Evolutionary conservation across 2,888 invertebrate species (phyloP).

Genomic region (Archaeoteleia sp.): DNA sequence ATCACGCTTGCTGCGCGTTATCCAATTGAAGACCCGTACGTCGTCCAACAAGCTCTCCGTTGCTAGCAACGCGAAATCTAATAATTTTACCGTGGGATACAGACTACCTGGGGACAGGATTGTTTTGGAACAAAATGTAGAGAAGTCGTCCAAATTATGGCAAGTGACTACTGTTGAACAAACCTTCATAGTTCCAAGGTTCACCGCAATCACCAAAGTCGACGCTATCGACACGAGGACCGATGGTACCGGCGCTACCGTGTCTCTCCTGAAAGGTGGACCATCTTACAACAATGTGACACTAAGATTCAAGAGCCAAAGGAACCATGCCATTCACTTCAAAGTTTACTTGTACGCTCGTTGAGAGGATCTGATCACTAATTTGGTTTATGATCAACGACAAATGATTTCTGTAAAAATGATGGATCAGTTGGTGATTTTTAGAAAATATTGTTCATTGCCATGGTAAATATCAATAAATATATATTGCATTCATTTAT

Average conservation of each 20-base stretch:
- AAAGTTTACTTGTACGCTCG: constrained; percentile 71
- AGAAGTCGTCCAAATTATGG: constrained; percentile 62
- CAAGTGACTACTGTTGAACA: constrained; percentile 59
- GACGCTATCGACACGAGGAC: constrained; percentile 72
- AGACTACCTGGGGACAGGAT: constrained; percentile 60
- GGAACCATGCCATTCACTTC: constrained; percentile 72
- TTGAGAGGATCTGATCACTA: no score
- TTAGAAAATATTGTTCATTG: no score
- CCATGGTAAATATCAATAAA: no score
- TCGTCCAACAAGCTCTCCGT: no score
- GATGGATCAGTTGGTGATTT: no score
- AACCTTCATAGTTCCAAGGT: constrained; percentile 57
- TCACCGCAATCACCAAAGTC: constrained; percentile 70
- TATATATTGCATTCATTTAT: no score
- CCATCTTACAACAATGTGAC: constrained; percentile 64
- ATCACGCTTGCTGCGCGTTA: no score
- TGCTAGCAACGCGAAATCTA: no score
- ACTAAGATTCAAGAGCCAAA: constrained; percentile 74
- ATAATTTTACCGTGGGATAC: constrained; percentile 60
- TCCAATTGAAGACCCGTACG: no score
- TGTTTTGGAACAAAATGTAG: constrained; percentile 52
- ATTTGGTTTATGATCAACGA: no score
- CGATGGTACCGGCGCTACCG: constrained; percentile 75
- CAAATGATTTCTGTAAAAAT: no score
- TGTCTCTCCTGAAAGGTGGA: constrained; percentile 70